phyloP scores from a whole-genome alignment of 30 jellyfish, hydroid and myxozoan genomes.

The Phacellophora camtschatica region DNA sequence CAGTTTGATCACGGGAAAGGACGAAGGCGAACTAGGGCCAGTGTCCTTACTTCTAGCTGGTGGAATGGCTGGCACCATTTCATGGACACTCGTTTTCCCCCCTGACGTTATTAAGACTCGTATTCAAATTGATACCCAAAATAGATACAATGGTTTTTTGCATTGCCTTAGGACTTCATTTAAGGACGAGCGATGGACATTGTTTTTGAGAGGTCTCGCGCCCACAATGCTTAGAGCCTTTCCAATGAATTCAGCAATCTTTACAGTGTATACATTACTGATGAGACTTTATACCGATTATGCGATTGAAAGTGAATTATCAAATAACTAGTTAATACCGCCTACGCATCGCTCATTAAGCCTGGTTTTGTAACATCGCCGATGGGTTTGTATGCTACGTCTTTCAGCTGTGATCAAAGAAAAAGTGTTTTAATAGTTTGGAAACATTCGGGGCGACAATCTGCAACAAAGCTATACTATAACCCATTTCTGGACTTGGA shows the following conservation, averaged over 20 bases:
- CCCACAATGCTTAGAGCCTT: slow-evolving; percentile 86
- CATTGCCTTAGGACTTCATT: slow-evolving; percentile 74
- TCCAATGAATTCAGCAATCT: slow-evolving; percentile 95
- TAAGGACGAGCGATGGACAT: slow-evolving; percentile 60
- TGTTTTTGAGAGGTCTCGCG: slow-evolving; percentile 76
- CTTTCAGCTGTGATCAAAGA: too few relatives aligned
- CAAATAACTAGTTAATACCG: too few relatives aligned
- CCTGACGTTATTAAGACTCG: slow-evolving; percentile 91
- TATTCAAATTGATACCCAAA: slow-evolving; percentile 69
- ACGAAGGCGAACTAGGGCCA: slow-evolving; percentile 41
- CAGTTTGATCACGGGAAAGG: slow-evolving; percentile 18
- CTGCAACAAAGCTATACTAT: too few relatives aligned
- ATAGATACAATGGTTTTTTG: slow-evolving; percentile 57
- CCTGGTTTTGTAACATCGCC: too few relatives aligned
- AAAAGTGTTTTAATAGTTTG: too few relatives aligned
- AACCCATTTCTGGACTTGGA: too few relatives aligned
- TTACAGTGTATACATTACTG: slow-evolving; percentile 63
- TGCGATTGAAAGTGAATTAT: slow-evolving; percentile 7
- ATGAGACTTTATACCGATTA: slow-evolving; percentile 52
- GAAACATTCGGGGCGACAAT: too few relatives aligned
- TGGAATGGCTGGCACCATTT: slow-evolving; percentile 89
- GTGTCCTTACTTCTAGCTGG: slow-evolving; percentile 79
- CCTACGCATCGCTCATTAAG: too few relatives aligned
- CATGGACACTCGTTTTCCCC: slow-evolving; percentile 90
- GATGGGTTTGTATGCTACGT: too few relatives aligned